These are phyloP conservation scores for Frankliniella intonsa DNA, from an alignment of 2,888 invertebrate species.

Conservation along the genomic window DNA sequence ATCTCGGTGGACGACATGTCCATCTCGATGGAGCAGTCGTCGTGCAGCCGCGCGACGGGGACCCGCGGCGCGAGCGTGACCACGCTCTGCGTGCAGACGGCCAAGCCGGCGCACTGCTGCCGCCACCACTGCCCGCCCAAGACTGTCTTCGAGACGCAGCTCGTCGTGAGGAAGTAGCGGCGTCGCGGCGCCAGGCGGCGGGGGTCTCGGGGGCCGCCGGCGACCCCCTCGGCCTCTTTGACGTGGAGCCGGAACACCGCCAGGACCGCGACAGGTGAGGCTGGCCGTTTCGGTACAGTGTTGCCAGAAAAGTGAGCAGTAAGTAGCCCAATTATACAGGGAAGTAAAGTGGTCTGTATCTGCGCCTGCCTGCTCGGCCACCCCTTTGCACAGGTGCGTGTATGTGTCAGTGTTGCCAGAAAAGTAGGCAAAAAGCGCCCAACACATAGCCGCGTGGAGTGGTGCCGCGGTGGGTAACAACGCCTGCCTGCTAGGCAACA, in stretches of 20 bases:
- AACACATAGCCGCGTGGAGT: no score
- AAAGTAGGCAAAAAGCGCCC: no score
- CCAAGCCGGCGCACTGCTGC: not conserved
- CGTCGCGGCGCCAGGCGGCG: not conserved
- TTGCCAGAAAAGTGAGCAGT: no score
- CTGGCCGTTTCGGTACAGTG: no score
- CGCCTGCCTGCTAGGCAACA: no score
- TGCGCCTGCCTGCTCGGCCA: no score
- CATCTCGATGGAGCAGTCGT: conserved; percentile 17
- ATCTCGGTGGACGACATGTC: not conserved
- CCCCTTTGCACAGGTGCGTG: no score
- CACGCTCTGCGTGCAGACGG: conserved; percentile 5
- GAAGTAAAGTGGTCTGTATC: no score
- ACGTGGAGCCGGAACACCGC: not conserved
- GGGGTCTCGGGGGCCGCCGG: not conserved
- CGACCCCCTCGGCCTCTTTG: not conserved
- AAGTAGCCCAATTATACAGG: no score
- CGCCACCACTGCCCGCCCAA: conserved; percentile 21
- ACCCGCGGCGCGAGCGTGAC: not conserved
- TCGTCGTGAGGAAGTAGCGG: not conserved
- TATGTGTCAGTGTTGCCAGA: no score
- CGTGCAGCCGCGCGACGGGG: conserved; percentile 3
- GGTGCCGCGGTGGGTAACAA: no score
- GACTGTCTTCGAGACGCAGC: conserved; percentile 7
- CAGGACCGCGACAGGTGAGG: not conserved